phyloP scores from a whole-genome alignment of 2,797 vertebrate species.

The Melanotaenia nigrans region DNA sequence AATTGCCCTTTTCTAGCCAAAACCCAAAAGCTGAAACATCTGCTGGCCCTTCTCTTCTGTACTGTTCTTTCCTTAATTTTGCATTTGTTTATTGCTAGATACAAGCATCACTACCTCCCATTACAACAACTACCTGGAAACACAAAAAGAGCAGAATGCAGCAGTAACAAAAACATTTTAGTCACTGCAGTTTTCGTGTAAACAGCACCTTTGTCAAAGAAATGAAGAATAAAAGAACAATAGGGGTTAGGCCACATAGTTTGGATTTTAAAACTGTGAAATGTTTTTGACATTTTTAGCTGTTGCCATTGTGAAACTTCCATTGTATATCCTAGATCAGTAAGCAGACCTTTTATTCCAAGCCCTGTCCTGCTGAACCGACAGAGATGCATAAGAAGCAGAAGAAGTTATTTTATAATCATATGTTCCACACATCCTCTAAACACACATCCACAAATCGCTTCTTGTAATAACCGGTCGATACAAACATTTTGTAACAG shows the following conservation, averaged over 20 bases:
- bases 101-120: not conserved
- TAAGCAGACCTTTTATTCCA: not conserved
- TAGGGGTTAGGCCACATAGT: not conserved
- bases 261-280: not conserved
- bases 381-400: not conserved
- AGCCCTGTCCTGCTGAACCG: not conserved
- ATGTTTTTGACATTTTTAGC: not conserved
- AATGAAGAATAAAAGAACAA: not conserved
- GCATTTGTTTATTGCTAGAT: slow-evolving; percentile 50
- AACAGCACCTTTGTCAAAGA: not conserved
- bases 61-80: slow-evolving; percentile 51
- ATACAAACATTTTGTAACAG: slow-evolving; percentile 9
- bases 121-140: slow-evolving; percentile 24
- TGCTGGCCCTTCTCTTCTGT: slow-evolving; percentile 70
- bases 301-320: not conserved
- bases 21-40: slow-evolving; percentile 86
- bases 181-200: not conserved
- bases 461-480: not conserved
- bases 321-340: slow-evolving; percentile 1
- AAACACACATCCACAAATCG: not conserved
- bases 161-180: not conserved
- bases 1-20: slow-evolving; percentile 85
- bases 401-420: slow-evolving; percentile 3
- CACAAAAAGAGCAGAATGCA: not conserved
- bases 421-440: not conserved